Evolutionary conservation across 2,113 vertebrate species (phyloP), one percentile per base, ranked within the genome.

Genomic region (Girardinichthys multiradiatus): DNA sequence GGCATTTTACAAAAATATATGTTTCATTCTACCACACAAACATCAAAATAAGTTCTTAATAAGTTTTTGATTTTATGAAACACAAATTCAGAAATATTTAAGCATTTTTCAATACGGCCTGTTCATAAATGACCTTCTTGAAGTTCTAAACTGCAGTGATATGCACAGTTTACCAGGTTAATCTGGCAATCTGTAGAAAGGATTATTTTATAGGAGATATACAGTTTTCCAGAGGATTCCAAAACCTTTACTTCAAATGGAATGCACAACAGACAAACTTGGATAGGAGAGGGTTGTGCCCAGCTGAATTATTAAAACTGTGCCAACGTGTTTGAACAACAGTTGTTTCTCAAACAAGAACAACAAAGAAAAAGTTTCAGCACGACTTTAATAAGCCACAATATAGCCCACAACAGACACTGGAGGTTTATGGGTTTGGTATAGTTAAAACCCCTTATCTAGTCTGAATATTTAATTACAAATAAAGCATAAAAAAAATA

Each of bases 1-100:
- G 80, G 65, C 76, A 74, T 39, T 71, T 73, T 60, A 79, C 73
- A 42, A 67, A 76, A 89, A 75, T 79, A 62, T 28, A 76, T 57
- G 12, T 61, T 61, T 61, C 17, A 11, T 61, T 17, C 29, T 2
- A 62, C 21, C 9, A 11, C 7, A 33, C 10, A 30, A 24, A 4
- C 10, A 61, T 61, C 2, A 31, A 31, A 19, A 8, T 17, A 31
- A n/a, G n/a, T n/a, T n/a, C 9, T 24, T 8, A 54, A 3, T n/a
- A 54, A 54, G 7, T 10, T 24, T 54, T 54, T 54, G 7, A 54
- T 35, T 35, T 35, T 35, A 35, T 35, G 35, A 35, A 35, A 35
- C 35, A 35, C 10, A 35, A 35, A 35, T 24, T n/a, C 48, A 54
- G 21, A 29, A 30, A 60, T 29, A 15, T 60, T 30, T 60, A 14